phyloP scores from a whole-genome alignment of 2,888 invertebrate genomes.

The Fragum fragum region DNA sequence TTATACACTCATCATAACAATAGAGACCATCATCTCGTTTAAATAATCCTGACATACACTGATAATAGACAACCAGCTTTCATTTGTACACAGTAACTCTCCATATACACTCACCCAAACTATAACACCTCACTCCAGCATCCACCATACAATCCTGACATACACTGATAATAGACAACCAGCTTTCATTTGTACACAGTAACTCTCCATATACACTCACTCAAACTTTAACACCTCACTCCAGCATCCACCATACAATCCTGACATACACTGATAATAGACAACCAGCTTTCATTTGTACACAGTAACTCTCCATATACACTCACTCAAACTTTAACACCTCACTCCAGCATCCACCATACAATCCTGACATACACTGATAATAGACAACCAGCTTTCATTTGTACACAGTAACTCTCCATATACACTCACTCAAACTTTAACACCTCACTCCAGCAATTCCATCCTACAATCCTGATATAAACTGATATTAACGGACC shows the following conservation, averaged over 20 bases:
- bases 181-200: conserved; percentile 71
- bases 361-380: conserved; percentile 50
- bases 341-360: conserved; percentile 67
- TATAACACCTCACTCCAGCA: conserved; percentile 70
- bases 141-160: conserved; percentile 58
- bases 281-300: conserved; percentile 70
- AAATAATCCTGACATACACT: too few relatives aligned
- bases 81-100: too few relatives aligned
- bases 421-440: conserved; percentile 49
- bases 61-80: too few relatives aligned
- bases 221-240: conserved; percentile 65
- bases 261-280: conserved; percentile 29
- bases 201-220: conserved; percentile 61
- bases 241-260: conserved; percentile 67
- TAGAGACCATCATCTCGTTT: too few relatives aligned
- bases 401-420: conserved; percentile 68
- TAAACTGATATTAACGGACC: conserved; percentile 37
- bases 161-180: conserved; percentile 39
- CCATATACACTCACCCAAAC: conserved; percentile 43
- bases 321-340: conserved; percentile 65
- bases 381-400: conserved; percentile 61
- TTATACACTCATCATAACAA: too few relatives aligned
- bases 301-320: conserved; percentile 64
- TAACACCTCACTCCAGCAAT: conserved; percentile 71
- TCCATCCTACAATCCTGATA: conserved; percentile 62